Evolutionary conservation across 2,113 vertebrate genomes (phyloP).

Genomic region (Aepyceros melampus): DNA sequence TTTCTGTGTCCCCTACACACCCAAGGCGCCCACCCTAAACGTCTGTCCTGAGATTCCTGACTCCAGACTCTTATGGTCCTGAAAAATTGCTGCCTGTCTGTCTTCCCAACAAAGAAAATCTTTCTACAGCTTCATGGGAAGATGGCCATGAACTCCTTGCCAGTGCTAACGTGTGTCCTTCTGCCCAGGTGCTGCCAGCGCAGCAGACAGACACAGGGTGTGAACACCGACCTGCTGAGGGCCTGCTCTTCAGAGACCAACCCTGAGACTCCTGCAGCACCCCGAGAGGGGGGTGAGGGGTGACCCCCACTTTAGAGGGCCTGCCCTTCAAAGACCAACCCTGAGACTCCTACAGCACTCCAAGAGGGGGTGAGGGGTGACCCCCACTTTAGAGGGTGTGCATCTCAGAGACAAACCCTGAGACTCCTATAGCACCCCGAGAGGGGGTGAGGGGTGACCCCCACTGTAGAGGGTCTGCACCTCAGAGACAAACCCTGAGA

Average conservation of each 20-base stretch:
- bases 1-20: background rate
- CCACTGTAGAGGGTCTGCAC: too few relatives aligned
- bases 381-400: too few relatives aligned
- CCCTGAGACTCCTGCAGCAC: too few relatives aligned
- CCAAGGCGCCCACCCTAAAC: background rate
- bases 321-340: too few relatives aligned
- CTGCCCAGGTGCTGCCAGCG: too few relatives aligned
- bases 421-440: fast-evolving
- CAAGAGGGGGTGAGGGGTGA: too few relatives aligned
- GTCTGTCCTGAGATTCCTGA: background rate
- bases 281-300: too few relatives aligned
- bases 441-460: background rate
- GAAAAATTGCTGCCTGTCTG: background rate
- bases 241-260: too few relatives aligned
- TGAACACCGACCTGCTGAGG: too few relatives aligned
- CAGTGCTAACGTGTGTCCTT: background rate
- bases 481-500: background rate
- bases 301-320: too few relatives aligned
- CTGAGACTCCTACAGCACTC: too few relatives aligned
- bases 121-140: background rate
- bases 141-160: background rate
- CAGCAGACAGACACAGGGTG: background rate
- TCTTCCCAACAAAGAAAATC: background rate
- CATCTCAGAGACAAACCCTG: background rate
- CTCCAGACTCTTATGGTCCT: background rate